Evolutionary conservation across 2,113 vertebrate genomes (phyloP).

Genomic region (Platycercus adscitus): DNA sequence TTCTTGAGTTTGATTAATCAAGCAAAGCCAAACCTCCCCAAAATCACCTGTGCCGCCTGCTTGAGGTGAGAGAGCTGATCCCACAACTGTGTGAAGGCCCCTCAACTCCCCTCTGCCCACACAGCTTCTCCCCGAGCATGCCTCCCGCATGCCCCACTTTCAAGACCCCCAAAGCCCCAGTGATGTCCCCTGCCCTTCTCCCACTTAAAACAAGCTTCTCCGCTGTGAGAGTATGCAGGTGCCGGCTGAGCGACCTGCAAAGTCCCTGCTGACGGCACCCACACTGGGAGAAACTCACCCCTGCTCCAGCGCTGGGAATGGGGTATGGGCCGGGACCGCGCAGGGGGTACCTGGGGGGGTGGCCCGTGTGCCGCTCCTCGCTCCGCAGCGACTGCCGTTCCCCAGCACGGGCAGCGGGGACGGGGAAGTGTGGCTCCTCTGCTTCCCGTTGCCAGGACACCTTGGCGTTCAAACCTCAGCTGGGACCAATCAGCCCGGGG

Average conservation of each 20-base stretch:
- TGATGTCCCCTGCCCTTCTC: fast-evolving
- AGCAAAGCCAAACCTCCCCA: not conserved
- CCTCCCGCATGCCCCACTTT: not conserved
- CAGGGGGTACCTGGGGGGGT: not conserved
- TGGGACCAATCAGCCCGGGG: slow-evolving; percentile 63
- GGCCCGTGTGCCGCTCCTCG: not conserved
- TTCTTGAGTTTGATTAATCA: not conserved
- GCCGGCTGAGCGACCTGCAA: fast-evolving
- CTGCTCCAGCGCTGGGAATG: fast-evolving
- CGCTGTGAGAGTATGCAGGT: fast-evolving
- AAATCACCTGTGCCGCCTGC: not conserved
- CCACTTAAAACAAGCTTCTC: fast-evolving
- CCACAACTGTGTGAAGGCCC: fast-evolving
- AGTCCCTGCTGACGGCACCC: fast-evolving
- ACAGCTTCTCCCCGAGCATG: not conserved
- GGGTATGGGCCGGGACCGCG: fast-evolving
- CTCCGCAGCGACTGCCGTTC: not conserved
- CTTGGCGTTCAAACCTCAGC: slow-evolving; percentile 67
- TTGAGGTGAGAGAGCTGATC: not conserved
- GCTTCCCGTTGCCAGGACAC: slow-evolving; percentile 72
- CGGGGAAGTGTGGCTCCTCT: slow-evolving; percentile 12
- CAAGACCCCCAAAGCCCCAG: fast-evolving
- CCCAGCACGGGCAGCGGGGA: not conserved
- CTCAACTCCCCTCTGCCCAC: fast-evolving
- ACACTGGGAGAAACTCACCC: fast-evolving